Evolutionary conservation across 2,113 vertebrate genomes (phyloP), one percentile per base, ranked within the genome.

Genomic region (Zingel zingel): DNA sequence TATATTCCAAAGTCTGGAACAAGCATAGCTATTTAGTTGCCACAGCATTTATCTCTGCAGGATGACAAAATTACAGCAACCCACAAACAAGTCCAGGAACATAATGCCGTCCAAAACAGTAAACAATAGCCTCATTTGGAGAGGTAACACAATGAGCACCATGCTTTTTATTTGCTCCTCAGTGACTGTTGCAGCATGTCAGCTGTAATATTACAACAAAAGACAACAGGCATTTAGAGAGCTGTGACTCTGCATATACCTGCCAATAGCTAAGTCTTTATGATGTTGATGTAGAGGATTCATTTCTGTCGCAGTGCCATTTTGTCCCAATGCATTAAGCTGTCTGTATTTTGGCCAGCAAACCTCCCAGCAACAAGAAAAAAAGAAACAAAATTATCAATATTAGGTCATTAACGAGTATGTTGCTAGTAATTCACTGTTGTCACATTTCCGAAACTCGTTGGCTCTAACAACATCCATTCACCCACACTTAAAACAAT

Each of bases 41-140:
- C 69, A 80, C 27, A 27, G 74, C 14, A 12, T 80, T 81, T 66
- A 79, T 84, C 48, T 71, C 67, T 74, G 54, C 36, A 75, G 61
- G 69, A 51, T 50, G 57, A 63, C 30, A 39, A 25, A 77, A 80
- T 74, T 78, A 76, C 74, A 81, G 57, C 33, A 50, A 21, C 19
- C 19, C 48, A 77, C 15, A 69, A 74, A 65, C 21, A 53, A 30
- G 51, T 56, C 53, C 63, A 70, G 19, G 50, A 89, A 25, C 57
- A 79, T 39, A 69, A 77, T 36, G 51, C 50, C 76, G 74, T 50
- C 65, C 54, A 66, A 54, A 83, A 58, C 45, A 53, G 68, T 45
- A 64, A 74, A 78, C 53, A 74, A 75, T 61, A 54, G 59, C 36
- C 25, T 79, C 25, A 62, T 84, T 82, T 69, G 30, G 57, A 79